Base-by-base conservation (phyloP, 2,113 vertebrate species). In the Nettapus auritus region DNA sequence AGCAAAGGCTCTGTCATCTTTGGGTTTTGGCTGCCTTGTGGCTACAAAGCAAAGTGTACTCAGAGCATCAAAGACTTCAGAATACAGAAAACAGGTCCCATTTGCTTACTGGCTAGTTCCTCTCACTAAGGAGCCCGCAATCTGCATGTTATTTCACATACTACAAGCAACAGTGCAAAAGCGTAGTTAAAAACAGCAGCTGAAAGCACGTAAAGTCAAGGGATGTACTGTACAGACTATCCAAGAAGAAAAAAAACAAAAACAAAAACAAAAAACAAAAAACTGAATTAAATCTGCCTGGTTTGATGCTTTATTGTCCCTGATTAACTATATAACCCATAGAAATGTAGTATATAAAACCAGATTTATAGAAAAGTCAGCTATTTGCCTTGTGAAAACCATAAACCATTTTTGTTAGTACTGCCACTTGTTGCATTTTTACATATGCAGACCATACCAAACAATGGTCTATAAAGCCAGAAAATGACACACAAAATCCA, bases 1-100 rank as follows among this genome's bases (percentile, higher is more conserved):
- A 0, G 56, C 20, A 36, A 21, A 22, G 44, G 23, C 0, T 2
- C 36, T 19, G 12, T 29, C 34, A 46, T 9, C 77, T 34, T 0
- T 0, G 42, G 53, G 33, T 7, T 48, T 46, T 64, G 74, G 75
- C 42, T 76, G 36, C 48, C 34, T 48, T 59, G 8, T 56, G 44
- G 26, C 82, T 62, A 70, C 79, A 57, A 46, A 73, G 7, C 50
- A 53, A 38, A 29, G 26, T 4, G 26, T 64, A 64, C 44, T 74
- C n/a, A 70, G n/a, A 81, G 42, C 13, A 42, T 20, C 20, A 34
- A 50, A 59, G 20, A 78, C 48, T 55, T 74, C 63, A 25, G 38
- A 17, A 80, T 0, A 6, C 21, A 62, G 55, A 57, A 73, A 50
- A 46, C 5, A 46, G 36, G 4, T 36, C 48, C n/a, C 33, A 15